Evolutionary conservation across 2,797 vertebrate species (phyloP).

Genomic region (Scleropages formosus): DNA sequence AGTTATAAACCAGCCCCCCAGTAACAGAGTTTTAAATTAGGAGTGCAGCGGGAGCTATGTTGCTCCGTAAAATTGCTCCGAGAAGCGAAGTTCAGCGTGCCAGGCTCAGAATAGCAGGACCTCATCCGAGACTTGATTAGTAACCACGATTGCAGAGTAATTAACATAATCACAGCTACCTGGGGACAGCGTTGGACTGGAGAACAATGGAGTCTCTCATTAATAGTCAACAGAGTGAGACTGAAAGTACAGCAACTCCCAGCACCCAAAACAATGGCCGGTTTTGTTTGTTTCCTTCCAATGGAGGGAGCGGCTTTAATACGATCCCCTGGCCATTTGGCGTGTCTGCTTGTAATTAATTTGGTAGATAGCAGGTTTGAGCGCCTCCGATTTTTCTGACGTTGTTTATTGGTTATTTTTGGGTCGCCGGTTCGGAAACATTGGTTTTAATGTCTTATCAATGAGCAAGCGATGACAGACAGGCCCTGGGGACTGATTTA

Average conservation of each 20-base stretch:
- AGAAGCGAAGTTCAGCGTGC: neutral
- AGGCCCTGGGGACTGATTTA: neutral
- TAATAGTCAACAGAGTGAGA: neutral
- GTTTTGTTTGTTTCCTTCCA: conserved; percentile 20
- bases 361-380: conserved; percentile 20
- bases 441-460: conserved; percentile 8
- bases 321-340: neutral
- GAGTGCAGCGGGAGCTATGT: neutral
- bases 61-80: neutral
- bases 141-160: conserved; percentile 8
- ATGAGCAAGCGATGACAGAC: neutral
- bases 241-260: neutral
- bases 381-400: conserved; percentile 3
- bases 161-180: conserved; percentile 23
- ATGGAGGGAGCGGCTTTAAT: neutral
- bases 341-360: conserved; percentile 21
- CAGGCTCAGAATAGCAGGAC: neutral
- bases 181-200: conserved; percentile 2
- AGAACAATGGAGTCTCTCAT: neutral
- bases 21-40: neutral
- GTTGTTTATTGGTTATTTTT: conserved; percentile 14
- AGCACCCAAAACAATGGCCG: neutral
- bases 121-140: neutral
- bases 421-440: neutral
- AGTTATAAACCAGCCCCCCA: neutral